Percentiles rank a stretch among this genome's conserved stretches.
Evolutionary conservation across 1,140 invertebrate species (phyloP).

Genomic region (Conus betulinus): DNA sequence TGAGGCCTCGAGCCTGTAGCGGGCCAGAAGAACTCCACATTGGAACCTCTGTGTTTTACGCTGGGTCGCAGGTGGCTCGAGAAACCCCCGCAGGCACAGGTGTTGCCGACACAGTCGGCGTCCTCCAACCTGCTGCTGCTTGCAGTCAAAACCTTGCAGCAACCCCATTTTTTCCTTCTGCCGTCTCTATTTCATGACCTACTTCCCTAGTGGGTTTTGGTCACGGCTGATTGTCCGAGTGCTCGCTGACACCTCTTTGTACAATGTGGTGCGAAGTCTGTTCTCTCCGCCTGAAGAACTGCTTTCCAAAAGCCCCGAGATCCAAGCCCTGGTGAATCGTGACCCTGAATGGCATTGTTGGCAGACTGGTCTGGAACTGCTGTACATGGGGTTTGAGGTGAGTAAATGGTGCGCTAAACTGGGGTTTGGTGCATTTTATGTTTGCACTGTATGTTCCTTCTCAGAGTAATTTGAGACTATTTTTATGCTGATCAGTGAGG

Average conservation of each 20-base stretch:
- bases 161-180: constrained; percentile 70
- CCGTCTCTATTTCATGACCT: constrained; percentile 85
- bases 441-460: too few species aligned
- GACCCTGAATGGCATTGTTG: constrained; percentile 94
- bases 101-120: background rate
- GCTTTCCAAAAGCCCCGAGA: constrained; percentile 48
- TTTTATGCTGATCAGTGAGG: too few species aligned
- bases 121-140: constrained; percentile 44
- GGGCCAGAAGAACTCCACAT: constrained; percentile 41
- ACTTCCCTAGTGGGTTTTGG: constrained; percentile 99
- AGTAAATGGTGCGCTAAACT: background rate
- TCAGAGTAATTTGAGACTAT: too few species aligned
- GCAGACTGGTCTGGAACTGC: constrained; percentile 94
- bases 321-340: constrained; percentile 42
- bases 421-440: too few species aligned
- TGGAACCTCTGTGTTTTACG: constrained; percentile 40
- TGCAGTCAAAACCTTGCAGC: constrained; percentile 51
- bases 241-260: constrained; percentile 84
- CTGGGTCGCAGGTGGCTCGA: constrained; percentile 42
- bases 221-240: constrained; percentile 93
- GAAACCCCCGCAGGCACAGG: constrained; percentile 10
- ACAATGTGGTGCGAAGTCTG: constrained; percentile 69
- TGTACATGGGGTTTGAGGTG: constrained; percentile 80
- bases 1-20: background rate
- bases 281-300: constrained; percentile 56